A percentile compares a stretch with the other conserved stretches of the same genome.
Conservation (phyloP, 2,797 vertebrate genomes). For the Pipistrellus kuhlii region DNA sequence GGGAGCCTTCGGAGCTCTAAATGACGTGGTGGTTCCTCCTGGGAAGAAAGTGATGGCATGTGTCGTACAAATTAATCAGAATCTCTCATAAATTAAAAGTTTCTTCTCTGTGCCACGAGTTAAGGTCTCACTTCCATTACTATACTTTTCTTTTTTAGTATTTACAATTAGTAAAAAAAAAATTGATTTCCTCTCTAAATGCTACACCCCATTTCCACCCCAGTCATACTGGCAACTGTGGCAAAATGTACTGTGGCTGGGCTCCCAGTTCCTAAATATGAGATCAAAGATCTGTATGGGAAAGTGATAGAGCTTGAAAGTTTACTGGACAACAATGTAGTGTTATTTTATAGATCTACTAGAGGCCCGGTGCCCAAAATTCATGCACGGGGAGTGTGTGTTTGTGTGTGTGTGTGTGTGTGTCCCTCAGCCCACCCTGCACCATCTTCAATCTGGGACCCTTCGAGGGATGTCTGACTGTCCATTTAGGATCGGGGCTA, state of each 20-base stretch:
- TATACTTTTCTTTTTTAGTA: background rate
- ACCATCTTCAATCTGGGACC: too few relatives aligned
- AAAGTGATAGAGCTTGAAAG: background rate
- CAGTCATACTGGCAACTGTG: background rate
- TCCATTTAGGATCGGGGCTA: too few relatives aligned
- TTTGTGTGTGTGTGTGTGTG: too few relatives aligned
- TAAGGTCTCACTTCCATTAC: background rate
- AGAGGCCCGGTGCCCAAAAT: too few relatives aligned
- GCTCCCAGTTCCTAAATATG: background rate
- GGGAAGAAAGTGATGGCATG: background rate
- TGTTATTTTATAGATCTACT: background rate
- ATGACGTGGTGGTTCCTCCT: background rate
- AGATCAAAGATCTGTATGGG: background rate
- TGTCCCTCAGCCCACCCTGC: too few relatives aligned
- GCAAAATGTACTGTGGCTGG: background rate
- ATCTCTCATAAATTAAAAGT: conserved; percentile 3
- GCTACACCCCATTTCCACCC: background rate
- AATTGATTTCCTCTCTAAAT: background rate
- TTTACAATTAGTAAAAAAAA: background rate
- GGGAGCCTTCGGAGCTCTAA: background rate
- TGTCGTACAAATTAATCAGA: background rate
- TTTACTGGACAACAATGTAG: background rate
- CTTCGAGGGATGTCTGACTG: too few relatives aligned
- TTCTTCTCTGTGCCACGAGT: background rate
- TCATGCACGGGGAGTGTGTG: too few relatives aligned